Evolutionary conservation across 1,140 invertebrate genomes (phyloP).

Genomic region (Drosophila ananassae): DNA sequence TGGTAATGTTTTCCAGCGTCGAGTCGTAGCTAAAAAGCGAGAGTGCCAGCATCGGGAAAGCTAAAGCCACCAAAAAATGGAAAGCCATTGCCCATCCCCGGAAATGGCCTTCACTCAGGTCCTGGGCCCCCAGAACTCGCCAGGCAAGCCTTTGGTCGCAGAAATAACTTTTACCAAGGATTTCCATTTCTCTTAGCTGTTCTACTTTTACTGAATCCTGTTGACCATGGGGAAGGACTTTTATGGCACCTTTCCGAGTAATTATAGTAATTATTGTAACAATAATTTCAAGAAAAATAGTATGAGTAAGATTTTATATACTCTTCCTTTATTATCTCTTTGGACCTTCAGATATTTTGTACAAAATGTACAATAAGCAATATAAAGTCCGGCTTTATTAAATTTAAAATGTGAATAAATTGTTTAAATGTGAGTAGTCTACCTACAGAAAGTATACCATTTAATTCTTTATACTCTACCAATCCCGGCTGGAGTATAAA

Average conservation of each 20-base stretch:
- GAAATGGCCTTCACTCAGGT: constrained; percentile 25
- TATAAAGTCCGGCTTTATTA: too few relatives aligned
- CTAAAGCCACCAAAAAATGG: constrained; percentile 31
- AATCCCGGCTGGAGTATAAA: too few relatives aligned
- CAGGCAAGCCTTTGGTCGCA: constrained; percentile 21
- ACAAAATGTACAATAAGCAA: too few relatives aligned
- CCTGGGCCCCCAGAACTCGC: constrained; percentile 34
- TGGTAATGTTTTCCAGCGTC: constrained; percentile 54
- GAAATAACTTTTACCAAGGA: constrained; percentile 22
- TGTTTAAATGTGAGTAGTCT: too few relatives aligned
- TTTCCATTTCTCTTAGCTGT: not conserved
- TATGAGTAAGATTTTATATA: not conserved
- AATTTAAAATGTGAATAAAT: too few relatives aligned
- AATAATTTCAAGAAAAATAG: not conserved
- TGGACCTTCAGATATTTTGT: too few relatives aligned
- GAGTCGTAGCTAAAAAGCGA: constrained; percentile 30
- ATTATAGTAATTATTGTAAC: not conserved
- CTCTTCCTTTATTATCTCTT: not conserved
- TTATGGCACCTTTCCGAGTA: not conserved
- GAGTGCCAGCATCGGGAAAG: constrained; percentile 26
- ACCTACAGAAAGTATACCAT: too few relatives aligned
- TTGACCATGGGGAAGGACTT: not conserved
- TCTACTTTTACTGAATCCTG: not conserved
- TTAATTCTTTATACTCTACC: too few relatives aligned
- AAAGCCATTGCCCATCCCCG: constrained; percentile 6